Percentiles rank a stretch among this genome's conserved stretches.
phyloP scores from a whole-genome alignment of 2,888 invertebrate species.

The Iphiclides podalirius region DNA sequence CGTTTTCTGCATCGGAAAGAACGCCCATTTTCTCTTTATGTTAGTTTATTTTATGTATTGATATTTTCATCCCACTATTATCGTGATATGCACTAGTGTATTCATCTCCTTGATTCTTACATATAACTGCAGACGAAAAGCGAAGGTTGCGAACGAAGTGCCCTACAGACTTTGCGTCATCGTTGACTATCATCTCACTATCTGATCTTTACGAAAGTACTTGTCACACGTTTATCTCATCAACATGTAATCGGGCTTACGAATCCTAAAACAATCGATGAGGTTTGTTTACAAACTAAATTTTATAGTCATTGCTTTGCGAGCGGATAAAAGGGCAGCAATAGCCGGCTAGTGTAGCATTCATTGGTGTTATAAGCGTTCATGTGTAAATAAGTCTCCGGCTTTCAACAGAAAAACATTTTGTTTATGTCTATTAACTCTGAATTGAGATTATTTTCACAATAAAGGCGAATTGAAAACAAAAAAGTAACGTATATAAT shows the following conservation, averaged over 20 bases:
- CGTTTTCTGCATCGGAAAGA: constrained; percentile 3
- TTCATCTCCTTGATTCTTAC: not conserved
- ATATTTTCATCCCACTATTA: not conserved
- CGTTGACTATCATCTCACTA: constrained; percentile 6
- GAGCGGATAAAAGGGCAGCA: too few relatives aligned
- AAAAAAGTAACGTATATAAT: too few relatives aligned
- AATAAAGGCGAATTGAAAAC: too few relatives aligned
- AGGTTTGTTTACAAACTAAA: not conserved
- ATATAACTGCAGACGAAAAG: not conserved
- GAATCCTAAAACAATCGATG: too few relatives aligned
- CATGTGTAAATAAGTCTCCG: too few relatives aligned
- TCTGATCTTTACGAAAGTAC: constrained; percentile 8
- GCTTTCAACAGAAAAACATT: too few relatives aligned
- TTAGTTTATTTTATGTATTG: not conserved
- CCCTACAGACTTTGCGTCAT: not conserved
- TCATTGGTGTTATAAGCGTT: too few relatives aligned
- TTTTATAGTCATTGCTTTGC: not conserved
- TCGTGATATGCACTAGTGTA: not conserved
- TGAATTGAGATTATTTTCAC: too few relatives aligned
- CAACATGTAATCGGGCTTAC: not conserved
- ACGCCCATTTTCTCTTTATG: not conserved
- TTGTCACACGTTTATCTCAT: not conserved
- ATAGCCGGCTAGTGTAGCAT: too few relatives aligned
- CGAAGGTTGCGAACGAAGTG: not conserved
- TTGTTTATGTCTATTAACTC: too few relatives aligned